Evolutionary conservation across 2,888 invertebrate genomes (phyloP), one percentile per base, ranked within the genome.

Genomic region (Pecten maximus): DNA sequence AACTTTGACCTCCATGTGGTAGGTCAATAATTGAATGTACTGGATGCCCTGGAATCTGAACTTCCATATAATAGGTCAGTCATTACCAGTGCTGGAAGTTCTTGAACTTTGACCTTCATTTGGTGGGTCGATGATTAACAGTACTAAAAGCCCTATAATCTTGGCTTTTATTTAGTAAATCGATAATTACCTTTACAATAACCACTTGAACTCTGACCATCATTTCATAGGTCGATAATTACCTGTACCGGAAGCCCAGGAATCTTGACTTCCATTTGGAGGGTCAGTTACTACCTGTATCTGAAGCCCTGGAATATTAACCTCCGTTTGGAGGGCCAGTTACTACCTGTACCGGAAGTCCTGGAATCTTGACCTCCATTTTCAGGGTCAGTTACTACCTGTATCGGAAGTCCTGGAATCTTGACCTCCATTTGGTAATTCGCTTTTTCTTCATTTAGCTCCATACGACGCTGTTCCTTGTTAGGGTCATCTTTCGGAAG

Each of bases 401-500:
- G 50, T 50, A 50, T 50, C 50, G 2, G 54, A 23, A 54, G 54
- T 6, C 54, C 54, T 19, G 6, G 23, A n/a, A 54, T 8, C 2
- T 92, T 91, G 10, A 91, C 40, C 10, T 88, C 87, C 3, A 93
- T 88, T 48, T 93, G 87, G 89, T 94, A 94, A 8, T 89, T 28
- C 40, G 90, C 39, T 35, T 94, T 93, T 92, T 96, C 96, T 87
- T 96, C 95, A 40, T 94, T 94, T 39, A 97, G 93, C 90, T 97
- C 97, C 16, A 91, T 92, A 39, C 93, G 91, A 40, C 97, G 92
- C 88, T 96, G 95, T 39, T 96, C 96, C 28, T 89, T 93, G 74
- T 95, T 92, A 0, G 94, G 94, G 90, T 97, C 97, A 74, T 94
- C 89, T 91, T 96, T 96, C 0, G 97, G 97, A 87, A 97, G 94